Conservation (phyloP, 1,140 invertebrate genomes). For the Lordiphosa collinella region DNA sequence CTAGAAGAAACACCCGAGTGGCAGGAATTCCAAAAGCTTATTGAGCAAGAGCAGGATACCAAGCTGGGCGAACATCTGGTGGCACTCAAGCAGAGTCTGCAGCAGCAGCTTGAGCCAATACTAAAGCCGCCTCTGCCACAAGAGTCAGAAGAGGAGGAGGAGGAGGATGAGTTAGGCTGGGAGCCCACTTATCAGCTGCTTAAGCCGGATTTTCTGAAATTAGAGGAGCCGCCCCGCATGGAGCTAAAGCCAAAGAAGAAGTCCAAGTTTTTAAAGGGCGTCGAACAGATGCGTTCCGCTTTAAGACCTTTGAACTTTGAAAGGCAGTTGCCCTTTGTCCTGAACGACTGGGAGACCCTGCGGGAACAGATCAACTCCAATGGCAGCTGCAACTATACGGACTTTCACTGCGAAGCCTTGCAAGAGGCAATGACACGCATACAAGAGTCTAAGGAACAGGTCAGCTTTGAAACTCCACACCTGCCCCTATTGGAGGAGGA, state of each 20-base stretch:
- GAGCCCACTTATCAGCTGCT: background rate
- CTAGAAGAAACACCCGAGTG: no score
- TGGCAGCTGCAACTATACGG: background rate
- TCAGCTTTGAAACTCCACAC: no score
- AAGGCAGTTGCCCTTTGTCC: background rate
- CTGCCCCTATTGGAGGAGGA: no score
- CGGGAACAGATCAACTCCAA: background rate
- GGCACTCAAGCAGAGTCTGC: no score
- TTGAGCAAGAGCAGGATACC: no score
- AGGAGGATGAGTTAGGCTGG: background rate
- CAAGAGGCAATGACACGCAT: conserved; percentile 26
- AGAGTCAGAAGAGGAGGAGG: no score
- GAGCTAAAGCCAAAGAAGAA: background rate
- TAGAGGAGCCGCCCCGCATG: no score
- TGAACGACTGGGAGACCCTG: background rate
- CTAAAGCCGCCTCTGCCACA: no score
- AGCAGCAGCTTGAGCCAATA: no score
- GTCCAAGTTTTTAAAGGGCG: background rate
- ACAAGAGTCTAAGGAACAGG: background rate
- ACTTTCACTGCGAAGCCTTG: background rate
- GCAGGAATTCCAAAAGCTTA: no score
- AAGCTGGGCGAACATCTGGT: no score
- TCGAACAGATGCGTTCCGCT: conserved; percentile 12
- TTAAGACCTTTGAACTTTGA: conserved; percentile 2
- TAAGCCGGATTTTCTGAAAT: background rate